Evolutionary conservation across 2,888 invertebrate species (phyloP).

Genomic region (Blera fallax): DNA sequence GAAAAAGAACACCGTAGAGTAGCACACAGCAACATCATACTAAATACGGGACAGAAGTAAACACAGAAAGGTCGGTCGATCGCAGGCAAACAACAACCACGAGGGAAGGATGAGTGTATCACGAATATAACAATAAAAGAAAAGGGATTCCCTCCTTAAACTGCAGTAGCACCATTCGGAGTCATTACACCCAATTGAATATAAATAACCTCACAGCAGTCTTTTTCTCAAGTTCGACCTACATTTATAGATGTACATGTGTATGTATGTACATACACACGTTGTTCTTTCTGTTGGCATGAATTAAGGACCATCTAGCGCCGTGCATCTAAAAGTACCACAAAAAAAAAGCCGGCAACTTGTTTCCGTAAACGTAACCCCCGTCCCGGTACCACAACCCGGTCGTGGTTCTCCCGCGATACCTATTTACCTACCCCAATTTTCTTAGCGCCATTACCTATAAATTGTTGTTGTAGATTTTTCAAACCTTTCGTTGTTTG

Average conservation of each 20-base stretch:
- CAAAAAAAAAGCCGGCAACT: constrained; percentile 42
- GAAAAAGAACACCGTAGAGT: background rate
- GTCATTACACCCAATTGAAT: constrained; percentile 54
- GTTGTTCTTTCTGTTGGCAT: background rate
- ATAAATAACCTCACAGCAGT: constrained; percentile 30
- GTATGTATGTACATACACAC: background rate
- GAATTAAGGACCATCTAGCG: constrained; percentile 60
- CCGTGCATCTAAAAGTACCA: constrained; percentile 38
- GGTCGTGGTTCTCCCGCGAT: constrained; percentile 28
- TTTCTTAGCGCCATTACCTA: constrained; percentile 50
- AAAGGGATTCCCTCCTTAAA: constrained; percentile 27
- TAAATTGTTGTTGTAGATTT: constrained; percentile 24
- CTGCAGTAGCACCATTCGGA: constrained; percentile 9
- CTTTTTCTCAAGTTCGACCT: constrained; percentile 53
- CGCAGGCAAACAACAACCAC: background rate
- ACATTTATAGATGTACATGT: constrained; percentile 32
- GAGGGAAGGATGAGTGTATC: background rate
- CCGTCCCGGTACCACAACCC: background rate
- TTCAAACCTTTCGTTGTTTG: constrained; percentile 39
- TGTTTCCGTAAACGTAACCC: constrained; percentile 21
- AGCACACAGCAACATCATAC: background rate
- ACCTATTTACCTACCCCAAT: constrained; percentile 64
- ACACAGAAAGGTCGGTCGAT: constrained; percentile 34
- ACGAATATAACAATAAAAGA: background rate
- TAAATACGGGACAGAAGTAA: constrained; percentile 24